Conservation (phyloP, 2,888 invertebrate genomes). For the Sarcophaga carnaria region DNA sequence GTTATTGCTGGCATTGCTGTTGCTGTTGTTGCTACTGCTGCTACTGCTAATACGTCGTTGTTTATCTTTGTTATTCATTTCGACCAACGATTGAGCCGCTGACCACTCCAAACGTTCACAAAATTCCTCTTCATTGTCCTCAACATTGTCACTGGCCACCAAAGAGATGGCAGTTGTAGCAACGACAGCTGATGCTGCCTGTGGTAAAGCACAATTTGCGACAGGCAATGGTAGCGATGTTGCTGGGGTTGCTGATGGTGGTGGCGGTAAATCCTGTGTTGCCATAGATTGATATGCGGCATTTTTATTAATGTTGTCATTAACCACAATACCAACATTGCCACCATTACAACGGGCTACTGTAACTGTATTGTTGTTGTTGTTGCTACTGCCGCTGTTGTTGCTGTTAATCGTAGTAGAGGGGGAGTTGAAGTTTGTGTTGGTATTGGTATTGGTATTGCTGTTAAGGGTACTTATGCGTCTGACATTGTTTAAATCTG, state of each 20-base stretch:
- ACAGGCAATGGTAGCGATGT: constrained; percentile 19
- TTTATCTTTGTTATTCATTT: constrained; percentile 80
- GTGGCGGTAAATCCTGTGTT: constrained; percentile 55
- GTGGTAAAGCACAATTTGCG: background rate
- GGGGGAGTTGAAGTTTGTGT: constrained; percentile 59
- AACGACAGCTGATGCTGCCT: constrained; percentile 16
- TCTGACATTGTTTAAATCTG: constrained; percentile 70
- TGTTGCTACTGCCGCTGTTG: constrained; percentile 6
- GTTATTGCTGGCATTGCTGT: background rate
- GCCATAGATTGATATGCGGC: constrained; percentile 72
- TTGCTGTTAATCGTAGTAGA: constrained; percentile 1
- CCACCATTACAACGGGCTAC: constrained; percentile 10
- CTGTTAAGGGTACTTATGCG: constrained; percentile 72
- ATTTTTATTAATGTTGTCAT: constrained; percentile 70
- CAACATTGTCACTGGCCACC: constrained; percentile 44
- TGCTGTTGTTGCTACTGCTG: constrained; percentile 26
- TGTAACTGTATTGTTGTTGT: constrained; percentile 40
- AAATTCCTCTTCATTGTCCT: constrained; percentile 72
- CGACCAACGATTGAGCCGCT: constrained; percentile 80
- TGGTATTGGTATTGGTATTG: constrained; percentile 71
- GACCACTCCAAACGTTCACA: constrained; percentile 80
- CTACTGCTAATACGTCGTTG: constrained; percentile 71
- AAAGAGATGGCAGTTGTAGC: background rate
- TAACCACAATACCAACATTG: constrained; percentile 58
- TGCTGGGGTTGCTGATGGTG: constrained; percentile 48